Evolutionary conservation across 2,797 vertebrate genomes (phyloP).

Genomic region (Eurystomus glaucurus): DNA sequence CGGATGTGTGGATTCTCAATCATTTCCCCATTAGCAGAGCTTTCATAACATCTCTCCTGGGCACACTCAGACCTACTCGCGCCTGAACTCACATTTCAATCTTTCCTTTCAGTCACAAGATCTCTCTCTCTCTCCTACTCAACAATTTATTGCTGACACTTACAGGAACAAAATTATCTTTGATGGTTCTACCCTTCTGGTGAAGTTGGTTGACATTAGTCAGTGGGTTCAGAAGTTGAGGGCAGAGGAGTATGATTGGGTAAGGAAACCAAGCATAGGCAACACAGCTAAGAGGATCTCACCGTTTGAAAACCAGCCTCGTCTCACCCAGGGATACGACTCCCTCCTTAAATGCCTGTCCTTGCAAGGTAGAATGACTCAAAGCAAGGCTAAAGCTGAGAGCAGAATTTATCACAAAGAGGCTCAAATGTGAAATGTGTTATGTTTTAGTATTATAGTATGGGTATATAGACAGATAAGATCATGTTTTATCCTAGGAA

Average conservation of each 20-base stretch:
- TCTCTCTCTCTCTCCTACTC: constrained; percentile 23
- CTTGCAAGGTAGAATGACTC: background rate
- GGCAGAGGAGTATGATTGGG: background rate
- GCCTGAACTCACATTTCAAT: constrained; percentile 35
- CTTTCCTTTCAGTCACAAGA: constrained; percentile 57
- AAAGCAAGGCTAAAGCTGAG: background rate
- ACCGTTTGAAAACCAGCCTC: background rate
- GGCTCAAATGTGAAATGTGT: background rate
- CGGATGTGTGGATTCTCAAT: constrained; percentile 32
- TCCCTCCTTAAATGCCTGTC: background rate
- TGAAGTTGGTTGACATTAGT: background rate
- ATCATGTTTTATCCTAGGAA: background rate
- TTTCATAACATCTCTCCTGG: constrained; percentile 50
- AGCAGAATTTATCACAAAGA: background rate
- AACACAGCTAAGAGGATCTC: background rate
- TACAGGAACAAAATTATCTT: constrained; percentile 24
- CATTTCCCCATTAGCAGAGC: constrained; percentile 46
- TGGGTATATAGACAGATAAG: background rate
- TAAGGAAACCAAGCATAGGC: background rate
- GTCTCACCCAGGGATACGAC: background rate
- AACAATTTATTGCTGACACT: constrained; percentile 7
- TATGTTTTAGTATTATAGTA: background rate
- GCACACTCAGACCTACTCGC: constrained; percentile 24
- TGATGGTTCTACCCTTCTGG: constrained; percentile 8
- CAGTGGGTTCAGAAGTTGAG: constrained; percentile 12